Base-by-base conservation (phyloP, 2,113 vertebrate genomes). In the Phodopus roborovskii region DNA sequence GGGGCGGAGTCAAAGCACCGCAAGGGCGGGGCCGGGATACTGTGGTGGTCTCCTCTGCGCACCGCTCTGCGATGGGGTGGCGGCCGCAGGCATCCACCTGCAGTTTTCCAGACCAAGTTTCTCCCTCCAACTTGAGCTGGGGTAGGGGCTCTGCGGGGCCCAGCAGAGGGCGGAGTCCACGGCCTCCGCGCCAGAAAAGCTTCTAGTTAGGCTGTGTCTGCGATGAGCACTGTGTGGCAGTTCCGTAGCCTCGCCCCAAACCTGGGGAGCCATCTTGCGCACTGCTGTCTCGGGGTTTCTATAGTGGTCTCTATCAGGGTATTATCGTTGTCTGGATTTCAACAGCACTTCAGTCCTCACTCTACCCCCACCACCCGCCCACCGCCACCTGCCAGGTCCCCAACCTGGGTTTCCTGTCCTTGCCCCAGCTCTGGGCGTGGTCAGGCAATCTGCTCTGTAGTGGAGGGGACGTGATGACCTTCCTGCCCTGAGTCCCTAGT, bases 191-290 rank as follows among this genome's bases (percentile, higher is more conserved):
- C 56, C n/a, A 2, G 30, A 60, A 94, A 70, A 92, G 84, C 79
- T 82, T 83, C 79, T 93, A 66, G 75, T 84, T 85, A 83, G 79
- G 39, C 33, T 85, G 56, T 74, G 74, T 94, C 56, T 68, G 60
- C 5, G 19, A 36, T 42, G 39, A 87, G 45, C 62, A 16, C 81
- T 33, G 53, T 56, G 66, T 84, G 79, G 19, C 90, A 79, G 1
- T 71, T 83, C 83, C 17, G 64, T 92, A 81, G 58, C 74, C 71
- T 95, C 50, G 36, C 39, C 56, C 0, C 7, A 90, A 48, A 58
- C 15, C 56, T 77, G 94, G 62, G 97, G 90, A 97, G 95, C 97
- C 97, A 97, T 97, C 88, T 98, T 97, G 95, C 90, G 58, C 70
- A 74, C 78, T 48, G 30, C 66, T 45, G 66, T 56, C 53, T 90